A percentile compares a stretch with the other conserved stretches of the same genome.
These are phyloP conservation scores for Cyprinodon diabolis DNA, from an alignment of 2,797 vertebrate species.

Conservation along the genomic window DNA sequence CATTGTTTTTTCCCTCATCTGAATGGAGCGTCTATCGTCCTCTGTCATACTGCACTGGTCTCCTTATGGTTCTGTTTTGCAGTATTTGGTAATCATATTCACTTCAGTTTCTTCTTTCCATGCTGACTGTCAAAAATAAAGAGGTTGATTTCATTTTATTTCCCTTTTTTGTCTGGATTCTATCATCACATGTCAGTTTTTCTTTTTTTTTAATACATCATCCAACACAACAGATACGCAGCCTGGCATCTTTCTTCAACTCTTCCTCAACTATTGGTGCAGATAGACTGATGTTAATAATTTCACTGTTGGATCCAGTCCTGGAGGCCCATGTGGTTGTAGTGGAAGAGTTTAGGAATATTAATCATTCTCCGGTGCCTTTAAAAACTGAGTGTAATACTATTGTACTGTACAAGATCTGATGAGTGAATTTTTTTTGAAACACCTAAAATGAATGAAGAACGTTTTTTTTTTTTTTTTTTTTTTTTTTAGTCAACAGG, in stretches of 20 bases:
- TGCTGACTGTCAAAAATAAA: constrained; percentile 32
- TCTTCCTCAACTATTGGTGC: constrained; percentile 35
- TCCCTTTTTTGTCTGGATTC: constrained; percentile 30
- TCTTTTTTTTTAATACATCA: constrained; percentile 18
- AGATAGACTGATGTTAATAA: constrained; percentile 54
- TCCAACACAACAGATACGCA: constrained; percentile 27
- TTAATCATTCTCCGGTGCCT: constrained; percentile 56
- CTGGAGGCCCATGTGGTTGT: constrained; percentile 55
- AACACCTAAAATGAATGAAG: constrained; percentile 31
- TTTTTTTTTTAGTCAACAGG: constrained; percentile 2
- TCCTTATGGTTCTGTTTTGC: constrained; percentile 19
- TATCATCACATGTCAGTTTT: constrained; percentile 21
- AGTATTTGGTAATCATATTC: constrained; percentile 11
- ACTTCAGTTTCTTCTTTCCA: constrained; percentile 54
- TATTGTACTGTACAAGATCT: constrained; percentile 30
- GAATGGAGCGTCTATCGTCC: constrained; percentile 23
- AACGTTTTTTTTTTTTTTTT: too few species aligned
- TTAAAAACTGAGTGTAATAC: constrained; percentile 60
- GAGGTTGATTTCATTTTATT: constrained; percentile 25
- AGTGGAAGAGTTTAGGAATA: constrained; percentile 51
- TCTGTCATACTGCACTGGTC: constrained; percentile 13
- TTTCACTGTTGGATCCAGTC: constrained; percentile 56
- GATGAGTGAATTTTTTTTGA: constrained; percentile 32
- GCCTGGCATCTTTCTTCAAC: constrained; percentile 25
- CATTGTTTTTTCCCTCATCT: constrained; percentile 14